Evolutionary conservation across 1,140 invertebrate species (phyloP).

Genomic region (Drosophila truncata): DNA sequence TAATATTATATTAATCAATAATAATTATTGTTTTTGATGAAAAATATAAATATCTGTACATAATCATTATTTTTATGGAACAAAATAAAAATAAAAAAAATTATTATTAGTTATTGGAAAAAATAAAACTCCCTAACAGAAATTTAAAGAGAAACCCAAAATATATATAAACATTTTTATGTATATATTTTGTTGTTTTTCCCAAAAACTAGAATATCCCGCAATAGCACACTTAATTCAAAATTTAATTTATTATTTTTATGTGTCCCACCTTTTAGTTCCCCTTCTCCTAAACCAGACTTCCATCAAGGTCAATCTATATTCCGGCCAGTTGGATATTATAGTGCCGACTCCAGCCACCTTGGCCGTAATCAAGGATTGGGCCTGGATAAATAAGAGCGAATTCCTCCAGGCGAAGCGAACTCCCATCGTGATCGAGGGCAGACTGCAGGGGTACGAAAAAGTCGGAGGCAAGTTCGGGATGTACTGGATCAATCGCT

Average conservation of each 20-base stretch:
- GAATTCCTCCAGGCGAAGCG: constrained; percentile 87
- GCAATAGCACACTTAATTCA: no score
- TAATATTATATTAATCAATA: no score
- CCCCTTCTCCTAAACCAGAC: constrained; percentile 90
- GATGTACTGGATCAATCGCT: constrained; percentile 90
- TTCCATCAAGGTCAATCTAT: constrained; percentile 71
- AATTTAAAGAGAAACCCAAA: no score
- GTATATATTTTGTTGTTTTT: no score
- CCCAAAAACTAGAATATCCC: no score
- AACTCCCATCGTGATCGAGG: constrained; percentile 86
- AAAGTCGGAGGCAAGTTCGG: constrained; percentile 89
- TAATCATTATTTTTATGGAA: no score
- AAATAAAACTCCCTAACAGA: no score
- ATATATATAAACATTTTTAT: no score
- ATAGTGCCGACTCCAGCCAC: constrained; percentile 89
- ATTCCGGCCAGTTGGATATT: constrained; percentile 88
- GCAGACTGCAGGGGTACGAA: constrained; percentile 88
- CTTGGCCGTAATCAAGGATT: constrained; percentile 89
- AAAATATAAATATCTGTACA: no score
- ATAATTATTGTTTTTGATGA: no score
- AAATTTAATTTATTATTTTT: background rate
- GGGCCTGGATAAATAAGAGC: constrained; percentile 88
- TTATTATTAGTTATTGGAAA: no score
- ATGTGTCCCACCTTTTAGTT: constrained; percentile 86
- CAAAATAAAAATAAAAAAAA: no score